phyloP scores from a whole-genome alignment of 2,797 vertebrate species.

The Myotis daubentonii region DNA sequence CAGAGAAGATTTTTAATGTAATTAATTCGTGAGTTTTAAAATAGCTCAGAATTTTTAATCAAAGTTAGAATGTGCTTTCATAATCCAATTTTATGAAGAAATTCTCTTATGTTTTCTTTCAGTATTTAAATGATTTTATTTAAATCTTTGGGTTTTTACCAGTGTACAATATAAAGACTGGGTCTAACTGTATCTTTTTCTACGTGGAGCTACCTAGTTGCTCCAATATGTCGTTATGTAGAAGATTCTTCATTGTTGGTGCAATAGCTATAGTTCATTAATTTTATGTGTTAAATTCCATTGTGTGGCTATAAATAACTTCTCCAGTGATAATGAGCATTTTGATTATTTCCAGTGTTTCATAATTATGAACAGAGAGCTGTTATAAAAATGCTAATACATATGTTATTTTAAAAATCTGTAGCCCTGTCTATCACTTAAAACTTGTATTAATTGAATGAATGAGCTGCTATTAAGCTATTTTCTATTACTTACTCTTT shows the following conservation, averaged over 20 bases:
- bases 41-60: slow-evolving; percentile 14
- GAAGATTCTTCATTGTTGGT: not conserved
- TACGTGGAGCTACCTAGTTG: not conserved
- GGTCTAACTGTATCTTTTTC: not conserved
- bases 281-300: slow-evolving; percentile 20
- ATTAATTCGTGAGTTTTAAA: slow-evolving; percentile 1
- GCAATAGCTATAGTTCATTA: not conserved
- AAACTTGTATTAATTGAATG: not conserved
- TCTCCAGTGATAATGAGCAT: not conserved
- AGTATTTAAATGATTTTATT: not conserved
- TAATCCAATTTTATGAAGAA: slow-evolving; percentile 15
- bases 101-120: not conserved
- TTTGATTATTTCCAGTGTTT: slow-evolving; percentile 5
- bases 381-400: not conserved
- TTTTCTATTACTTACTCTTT: slow-evolving; percentile 7
- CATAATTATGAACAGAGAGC: slow-evolving; percentile 1
- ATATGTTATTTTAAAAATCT: slow-evolving; percentile 29
- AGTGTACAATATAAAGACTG: not conserved
- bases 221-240: not conserved
- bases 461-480: slow-evolving; percentile 2
- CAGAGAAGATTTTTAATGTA: not conserved
- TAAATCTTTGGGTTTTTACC: not conserved
- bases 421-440: not conserved
- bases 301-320: not conserved
- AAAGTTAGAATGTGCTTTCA: not conserved